Evolutionary conservation across 2,888 invertebrate genomes (phyloP), one percentile per base, ranked within the genome.

Genomic region (Epsilonema sp.): DNA sequence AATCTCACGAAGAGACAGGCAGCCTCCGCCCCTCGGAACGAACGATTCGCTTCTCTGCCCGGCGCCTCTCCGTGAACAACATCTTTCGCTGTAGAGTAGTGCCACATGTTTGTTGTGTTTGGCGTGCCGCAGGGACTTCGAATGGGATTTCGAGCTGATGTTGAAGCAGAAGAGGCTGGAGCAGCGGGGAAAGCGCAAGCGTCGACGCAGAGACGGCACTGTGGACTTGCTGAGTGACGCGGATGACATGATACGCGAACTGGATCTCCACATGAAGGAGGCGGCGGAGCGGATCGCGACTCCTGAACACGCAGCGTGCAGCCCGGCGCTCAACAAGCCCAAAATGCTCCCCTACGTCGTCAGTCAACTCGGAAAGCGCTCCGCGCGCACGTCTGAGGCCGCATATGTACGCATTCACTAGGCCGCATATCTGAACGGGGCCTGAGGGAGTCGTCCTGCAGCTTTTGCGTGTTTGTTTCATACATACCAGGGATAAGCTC

Each of bases 191-290:
- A 74, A 80, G 26, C 74, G 82, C 2, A 80, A 82, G 58, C 74
- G 83, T 44, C 78, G 82, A 54, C 31, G 46, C 3, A 36, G 36
- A 20, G 49, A 45, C 11, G 31, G 31, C 11, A 54, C 56, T 1
- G 56, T 86, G 60, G 89, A 89, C 66, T 79, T 94, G 56, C 92
- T 94, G 59, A 94, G 92, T 67, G 94, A 97, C 68, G 92, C 87
- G 66, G 94, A 94, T 69, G 94, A 94, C 68, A 79, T 90, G 41
- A 90, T 94, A 58, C 87, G 85, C 52, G 81, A 81, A 58, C 71
- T 92, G 53, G 76, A 94, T 59, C 75, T 77, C 49, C 82, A 82
- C 63, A 94, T 97, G 94, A 79, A 81, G 60, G 70, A 71, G 54
- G 90, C 92, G 22, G 87, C 92, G 3, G 86, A 87, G 63, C 75